A percentile compares a stretch with the other conserved stretches of the same genome.
phyloP scores from a whole-genome alignment of 1,140 invertebrate species.

The Drosophila lowei region DNA sequence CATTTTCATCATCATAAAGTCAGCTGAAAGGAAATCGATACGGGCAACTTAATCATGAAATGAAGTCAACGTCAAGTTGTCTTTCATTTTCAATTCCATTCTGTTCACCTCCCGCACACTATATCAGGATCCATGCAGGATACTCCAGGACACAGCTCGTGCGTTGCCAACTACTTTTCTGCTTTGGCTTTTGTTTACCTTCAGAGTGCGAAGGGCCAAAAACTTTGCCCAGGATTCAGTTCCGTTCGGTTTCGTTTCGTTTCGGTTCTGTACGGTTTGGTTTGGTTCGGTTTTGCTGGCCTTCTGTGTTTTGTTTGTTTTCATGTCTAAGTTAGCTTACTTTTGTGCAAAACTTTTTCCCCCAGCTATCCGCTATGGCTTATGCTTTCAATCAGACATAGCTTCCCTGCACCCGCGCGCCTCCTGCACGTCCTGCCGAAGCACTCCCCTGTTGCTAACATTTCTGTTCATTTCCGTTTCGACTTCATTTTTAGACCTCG shows the following conservation, averaged over 20 bases:
- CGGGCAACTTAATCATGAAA: conserved; percentile 77
- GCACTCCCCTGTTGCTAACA: conserved; percentile 26
- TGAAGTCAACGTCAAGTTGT: conserved; percentile 75
- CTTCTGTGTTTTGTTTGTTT: conserved; percentile 65
- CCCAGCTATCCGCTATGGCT: conserved; percentile 47
- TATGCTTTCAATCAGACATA: conserved; percentile 57
- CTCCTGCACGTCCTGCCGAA: not conserved
- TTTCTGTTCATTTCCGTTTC: conserved; percentile 71
- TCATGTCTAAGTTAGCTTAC: conserved; percentile 69
- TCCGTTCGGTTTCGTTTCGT: conserved; percentile 13
- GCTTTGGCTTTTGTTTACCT: conserved; percentile 62
- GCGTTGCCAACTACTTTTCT: conserved; percentile 62
- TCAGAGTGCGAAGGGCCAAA: conserved; percentile 45
- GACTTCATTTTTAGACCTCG: conserved; percentile 52
- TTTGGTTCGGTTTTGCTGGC: conserved; percentile 34
- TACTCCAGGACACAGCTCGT: conserved; percentile 16
- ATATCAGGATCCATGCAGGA: not conserved
- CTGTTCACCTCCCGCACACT: conserved; percentile 12
- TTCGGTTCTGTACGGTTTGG: conserved; percentile 16
- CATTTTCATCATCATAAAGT: conserved; percentile 78
- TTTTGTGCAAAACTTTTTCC: conserved; percentile 53
- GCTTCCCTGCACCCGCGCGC: conserved; percentile 1
- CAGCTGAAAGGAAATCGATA: conserved; percentile 75
- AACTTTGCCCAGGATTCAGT: conserved; percentile 48
- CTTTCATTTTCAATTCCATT: conserved; percentile 69